Evolutionary conservation across 1,140 invertebrate species (phyloP), one percentile per base, ranked within the genome.

Genomic region (Lordiphosa mommai): DNA sequence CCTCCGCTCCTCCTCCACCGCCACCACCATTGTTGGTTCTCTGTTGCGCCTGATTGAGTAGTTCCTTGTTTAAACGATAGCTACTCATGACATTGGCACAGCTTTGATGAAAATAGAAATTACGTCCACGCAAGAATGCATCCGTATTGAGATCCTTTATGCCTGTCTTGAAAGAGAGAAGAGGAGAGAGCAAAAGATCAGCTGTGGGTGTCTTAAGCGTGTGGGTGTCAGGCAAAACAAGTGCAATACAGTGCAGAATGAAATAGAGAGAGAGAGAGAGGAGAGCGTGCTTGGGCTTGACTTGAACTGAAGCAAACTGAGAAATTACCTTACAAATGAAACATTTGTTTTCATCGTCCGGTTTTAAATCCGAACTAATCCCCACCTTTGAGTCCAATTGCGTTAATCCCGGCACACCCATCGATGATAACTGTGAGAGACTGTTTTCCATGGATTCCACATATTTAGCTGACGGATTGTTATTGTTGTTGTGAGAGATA

Each of bases 291-390:
- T 65, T 33, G 32, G 56, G 17, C 37, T 36, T 14, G 27, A 13
- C 32, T 61, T 65, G 37, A 76, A 87, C 72, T 86, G 58, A 87
- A 76, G 73, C 73, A 88, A 87, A 77, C 86, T 80, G 60, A 79
- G 74, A 72, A 87, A 73, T 88, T 87, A 89, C 88, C 88, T 89
- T 89, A 89, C 88, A 89, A 88, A 89, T 89, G 80, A 89, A 89
- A 88, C 88, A 89, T 72, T 89, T 89, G 77, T 89, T 87, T 79
- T 89, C 86, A 65, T 88, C 87, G 82, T 89, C 88, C 71, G 87
- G 80, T 82, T 88, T 87, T 73, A 84, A 79, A 70, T 88, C 86
- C 73, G 86, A 88, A 88, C 86, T 88, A 71, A 88, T 85, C 64
- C 86, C 86, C 86, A 88, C 86, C 86, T 88, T 88, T 88, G 86